phyloP scores from a whole-genome alignment of 2,797 vertebrate genomes.

The Melanogrammus aeglefinus region DNA sequence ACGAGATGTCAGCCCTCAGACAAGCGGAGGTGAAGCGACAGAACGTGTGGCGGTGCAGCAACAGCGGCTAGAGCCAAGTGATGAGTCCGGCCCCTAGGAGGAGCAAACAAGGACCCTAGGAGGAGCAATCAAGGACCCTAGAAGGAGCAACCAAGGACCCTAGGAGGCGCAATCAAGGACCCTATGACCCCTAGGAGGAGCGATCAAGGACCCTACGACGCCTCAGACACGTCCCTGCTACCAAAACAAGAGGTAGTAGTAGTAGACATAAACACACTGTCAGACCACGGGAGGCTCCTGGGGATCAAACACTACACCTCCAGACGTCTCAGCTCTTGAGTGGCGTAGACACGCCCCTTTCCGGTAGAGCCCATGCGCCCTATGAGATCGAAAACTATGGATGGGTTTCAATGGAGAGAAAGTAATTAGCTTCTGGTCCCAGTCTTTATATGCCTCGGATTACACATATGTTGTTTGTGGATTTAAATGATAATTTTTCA shows the following conservation, averaged over 20 bases:
- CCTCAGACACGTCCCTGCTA: background rate
- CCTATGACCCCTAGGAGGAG: background rate
- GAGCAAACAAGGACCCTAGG: background rate
- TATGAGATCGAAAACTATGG: no score
- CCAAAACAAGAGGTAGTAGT: background rate
- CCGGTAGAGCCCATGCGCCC: no score
- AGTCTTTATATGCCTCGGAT: no score
- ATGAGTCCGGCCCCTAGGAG: background rate
- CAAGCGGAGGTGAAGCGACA: slow-evolving; percentile 9
- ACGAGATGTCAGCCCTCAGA: background rate
- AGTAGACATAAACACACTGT: background rate
- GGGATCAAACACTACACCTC: background rate
- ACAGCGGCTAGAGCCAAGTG: background rate
- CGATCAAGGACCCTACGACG: background rate
- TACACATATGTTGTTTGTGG: no score
- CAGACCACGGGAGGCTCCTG: background rate
- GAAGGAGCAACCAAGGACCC: no score
- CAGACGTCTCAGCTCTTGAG: background rate
- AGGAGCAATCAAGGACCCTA: background rate
- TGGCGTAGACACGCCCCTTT: no score
- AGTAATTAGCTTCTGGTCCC: no score
- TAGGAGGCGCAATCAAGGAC: no score
- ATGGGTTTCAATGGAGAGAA: no score
- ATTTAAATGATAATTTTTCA: no score
- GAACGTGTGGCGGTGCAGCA: background rate